Conservation (phyloP, 2,113 vertebrate genomes). For the Prunella himalayana region DNA sequence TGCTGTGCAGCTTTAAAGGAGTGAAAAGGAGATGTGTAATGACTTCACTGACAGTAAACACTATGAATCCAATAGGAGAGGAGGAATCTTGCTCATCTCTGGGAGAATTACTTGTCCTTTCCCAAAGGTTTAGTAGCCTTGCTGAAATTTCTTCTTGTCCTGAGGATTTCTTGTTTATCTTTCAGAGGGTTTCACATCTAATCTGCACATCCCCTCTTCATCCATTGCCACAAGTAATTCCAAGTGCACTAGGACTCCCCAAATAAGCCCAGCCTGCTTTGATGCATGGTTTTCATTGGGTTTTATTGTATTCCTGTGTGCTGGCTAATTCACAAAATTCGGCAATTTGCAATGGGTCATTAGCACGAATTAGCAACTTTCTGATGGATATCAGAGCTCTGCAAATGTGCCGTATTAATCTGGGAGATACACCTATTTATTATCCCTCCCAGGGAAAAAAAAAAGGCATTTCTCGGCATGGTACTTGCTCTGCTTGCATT, state of each 20-base stretch:
- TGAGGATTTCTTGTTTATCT: not conserved
- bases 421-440: conserved; percentile 35
- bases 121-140: not conserved
- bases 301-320: not conserved
- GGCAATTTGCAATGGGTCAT: conserved; percentile 41
- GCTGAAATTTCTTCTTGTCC: not conserved
- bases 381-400: conserved; percentile 20
- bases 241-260: not conserved
- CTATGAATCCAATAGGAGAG: not conserved
- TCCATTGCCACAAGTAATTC: not conserved
- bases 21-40: not conserved
- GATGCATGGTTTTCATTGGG: not conserved
- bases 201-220: not conserved
- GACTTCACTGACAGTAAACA: not conserved
- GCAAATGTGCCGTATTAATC: conserved; percentile 36
- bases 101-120: not conserved
- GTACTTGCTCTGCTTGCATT: not conserved
- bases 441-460: not conserved
- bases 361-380: conserved; percentile 46
- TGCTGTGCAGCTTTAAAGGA: not conserved
- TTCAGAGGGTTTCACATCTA: not conserved
- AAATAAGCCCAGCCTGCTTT: not conserved
- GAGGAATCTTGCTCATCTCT: not conserved
- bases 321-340: conserved; percentile 31
- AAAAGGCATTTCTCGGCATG: not conserved